Conservation (phyloP, 2,888 invertebrate genomes). For the Rhagium mordax region DNA sequence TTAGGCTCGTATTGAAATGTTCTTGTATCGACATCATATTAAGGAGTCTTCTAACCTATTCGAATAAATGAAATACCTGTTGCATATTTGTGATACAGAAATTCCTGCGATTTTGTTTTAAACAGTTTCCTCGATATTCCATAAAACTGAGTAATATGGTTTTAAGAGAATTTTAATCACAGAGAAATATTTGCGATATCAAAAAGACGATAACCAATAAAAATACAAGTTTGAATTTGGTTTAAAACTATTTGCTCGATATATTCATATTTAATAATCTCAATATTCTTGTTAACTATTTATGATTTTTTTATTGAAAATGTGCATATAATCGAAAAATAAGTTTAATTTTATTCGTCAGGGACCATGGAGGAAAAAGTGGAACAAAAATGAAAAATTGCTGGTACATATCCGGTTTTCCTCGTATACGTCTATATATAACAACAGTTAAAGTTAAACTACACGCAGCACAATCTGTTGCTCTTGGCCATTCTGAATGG, state of each 20-base stretch:
- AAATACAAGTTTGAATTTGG: too few species aligned
- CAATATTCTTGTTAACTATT: too few species aligned
- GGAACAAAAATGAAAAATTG: background rate
- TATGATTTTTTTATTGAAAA: too few species aligned
- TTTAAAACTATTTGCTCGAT: too few species aligned
- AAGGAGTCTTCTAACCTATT: background rate
- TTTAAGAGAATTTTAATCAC: background rate
- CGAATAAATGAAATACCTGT: background rate
- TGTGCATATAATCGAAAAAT: too few species aligned
- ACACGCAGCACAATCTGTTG: slow-evolving; percentile 1
- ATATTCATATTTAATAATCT: too few species aligned
- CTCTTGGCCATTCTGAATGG: slow-evolving; percentile 1
- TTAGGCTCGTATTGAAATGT: background rate
- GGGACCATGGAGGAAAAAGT: too few species aligned
- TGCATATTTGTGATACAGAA: background rate
- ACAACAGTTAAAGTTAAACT: background rate
- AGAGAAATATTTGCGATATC: too few species aligned
- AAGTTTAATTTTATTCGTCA: too few species aligned
- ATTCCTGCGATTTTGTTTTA: background rate
- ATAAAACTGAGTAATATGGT: background rate
- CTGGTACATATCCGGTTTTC: background rate
- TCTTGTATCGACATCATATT: background rate
- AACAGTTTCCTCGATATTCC: background rate
- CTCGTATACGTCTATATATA: background rate
- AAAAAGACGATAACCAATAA: too few species aligned